phyloP scores from a whole-genome alignment of 2,113 vertebrate genomes.

The Cynoglossus semilaevis region DNA sequence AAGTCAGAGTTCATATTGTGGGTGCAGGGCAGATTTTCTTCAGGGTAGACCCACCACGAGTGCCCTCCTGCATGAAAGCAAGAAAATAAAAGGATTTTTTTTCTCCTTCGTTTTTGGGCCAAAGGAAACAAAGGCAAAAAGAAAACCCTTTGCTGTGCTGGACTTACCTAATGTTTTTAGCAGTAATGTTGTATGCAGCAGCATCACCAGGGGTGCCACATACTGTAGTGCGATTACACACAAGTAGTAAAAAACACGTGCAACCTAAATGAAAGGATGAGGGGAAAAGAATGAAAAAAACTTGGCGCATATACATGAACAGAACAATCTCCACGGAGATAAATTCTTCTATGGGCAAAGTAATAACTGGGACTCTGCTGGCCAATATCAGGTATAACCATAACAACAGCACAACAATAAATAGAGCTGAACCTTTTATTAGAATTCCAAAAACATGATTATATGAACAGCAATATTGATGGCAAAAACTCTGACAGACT shows the following conservation, averaged over 20 bases:
- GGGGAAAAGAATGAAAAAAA: no score
- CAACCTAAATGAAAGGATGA: constrained; percentile 79
- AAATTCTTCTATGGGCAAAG: no score
- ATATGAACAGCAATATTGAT: no score
- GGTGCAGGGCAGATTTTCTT: constrained; percentile 75
- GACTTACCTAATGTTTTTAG: constrained; percentile 96
- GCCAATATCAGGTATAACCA: no score
- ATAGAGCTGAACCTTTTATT: no score
- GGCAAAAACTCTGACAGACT: no score
- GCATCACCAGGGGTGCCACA: constrained; percentile 94
- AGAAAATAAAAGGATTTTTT: not conserved
- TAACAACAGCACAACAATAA: no score
- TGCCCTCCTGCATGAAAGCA: constrained; percentile 85
- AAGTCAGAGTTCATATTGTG: constrained; percentile 72
- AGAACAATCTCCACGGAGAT: no score
- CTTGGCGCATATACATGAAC: no score
- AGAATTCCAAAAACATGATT: no score
- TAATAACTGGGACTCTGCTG: no score
- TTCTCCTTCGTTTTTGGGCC: not conserved
- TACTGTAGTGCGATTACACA: constrained; percentile 99
- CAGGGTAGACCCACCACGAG: constrained; percentile 88
- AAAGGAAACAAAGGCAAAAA: not conserved
- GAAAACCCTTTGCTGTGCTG: not conserved
- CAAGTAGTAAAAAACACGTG: constrained; percentile 96
- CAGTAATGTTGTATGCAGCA: constrained; percentile 94